These are phyloP conservation scores for Labeo rohita DNA, from an alignment of 2,113 vertebrate species.

Conservation along the genomic window DNA sequence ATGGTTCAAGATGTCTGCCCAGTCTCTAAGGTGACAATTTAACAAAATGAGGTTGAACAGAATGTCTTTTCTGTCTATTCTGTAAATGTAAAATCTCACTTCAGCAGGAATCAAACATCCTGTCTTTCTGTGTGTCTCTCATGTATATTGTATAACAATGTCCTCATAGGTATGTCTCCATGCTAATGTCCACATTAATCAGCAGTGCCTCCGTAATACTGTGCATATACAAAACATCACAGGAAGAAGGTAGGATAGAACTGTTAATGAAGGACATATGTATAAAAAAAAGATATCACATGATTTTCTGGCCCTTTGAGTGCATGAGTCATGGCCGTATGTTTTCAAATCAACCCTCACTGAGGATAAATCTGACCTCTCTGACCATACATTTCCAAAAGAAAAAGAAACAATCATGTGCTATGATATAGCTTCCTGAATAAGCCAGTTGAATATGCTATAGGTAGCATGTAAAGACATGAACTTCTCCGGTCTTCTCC, in stretches of 20 bases:
- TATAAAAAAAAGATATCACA: neutral
- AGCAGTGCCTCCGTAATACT: neutral
- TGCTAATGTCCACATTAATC: neutral
- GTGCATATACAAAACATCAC: neutral
- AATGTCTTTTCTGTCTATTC: neutral
- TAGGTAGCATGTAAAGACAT: conserved; percentile 47
- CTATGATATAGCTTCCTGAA: conserved; percentile 43
- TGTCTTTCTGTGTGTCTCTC: neutral
- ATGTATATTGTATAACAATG: conserved; percentile 24
- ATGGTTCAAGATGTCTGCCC: neutral
- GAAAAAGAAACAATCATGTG: conserved; percentile 31
- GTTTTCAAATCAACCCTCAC: conserved; percentile 42
- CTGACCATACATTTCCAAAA: conserved; percentile 42
- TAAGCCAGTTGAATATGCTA: conserved; percentile 50
- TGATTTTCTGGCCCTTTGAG: neutral
- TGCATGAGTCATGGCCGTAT: neutral
- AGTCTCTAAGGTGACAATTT: neutral
- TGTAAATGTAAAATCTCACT: neutral
- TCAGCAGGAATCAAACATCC: conserved; percentile 14
- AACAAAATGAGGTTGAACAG: neutral
- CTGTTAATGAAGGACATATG: neutral
- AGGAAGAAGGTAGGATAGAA: neutral
- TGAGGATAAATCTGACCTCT: conserved; percentile 54
- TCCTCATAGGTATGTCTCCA: neutral
- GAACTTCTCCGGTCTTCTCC: neutral